A percentile compares a stretch with the other conserved stretches of the same genome.
phyloP scores from a whole-genome alignment of 2,888 invertebrate species.

The Branchipolynoe longqiensis region DNA sequence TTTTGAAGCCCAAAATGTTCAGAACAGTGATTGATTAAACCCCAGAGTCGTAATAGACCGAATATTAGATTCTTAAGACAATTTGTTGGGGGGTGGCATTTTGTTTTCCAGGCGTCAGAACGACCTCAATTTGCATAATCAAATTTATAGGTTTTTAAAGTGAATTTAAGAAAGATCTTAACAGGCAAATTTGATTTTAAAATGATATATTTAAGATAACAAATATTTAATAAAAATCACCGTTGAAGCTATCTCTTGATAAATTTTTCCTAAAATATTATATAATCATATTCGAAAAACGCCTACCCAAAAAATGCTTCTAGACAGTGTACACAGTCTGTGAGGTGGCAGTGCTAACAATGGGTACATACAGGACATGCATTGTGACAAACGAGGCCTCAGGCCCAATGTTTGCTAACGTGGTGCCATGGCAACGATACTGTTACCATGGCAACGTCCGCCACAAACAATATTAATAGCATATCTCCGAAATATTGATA shows the following conservation, averaged over 20 bases:
- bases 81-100: no score
- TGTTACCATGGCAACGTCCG: constrained; percentile 36
- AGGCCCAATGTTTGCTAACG: constrained; percentile 32
- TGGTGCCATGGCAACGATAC: constrained; percentile 16
- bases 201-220: not conserved
- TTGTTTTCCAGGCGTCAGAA: no score
- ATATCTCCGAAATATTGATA: not conserved
- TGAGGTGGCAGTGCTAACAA: constrained; percentile 11
- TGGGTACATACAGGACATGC: constrained; percentile 44
- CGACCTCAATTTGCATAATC: no score
- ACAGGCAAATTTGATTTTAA: no score
- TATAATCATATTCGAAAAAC: not conserved
- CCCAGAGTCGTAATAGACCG: no score
- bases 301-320: not conserved
- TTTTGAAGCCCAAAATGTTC: no score
- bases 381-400: constrained; percentile 18
- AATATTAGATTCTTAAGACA: no score
- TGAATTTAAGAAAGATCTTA: no score
- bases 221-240: not conserved
- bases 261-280: no score
- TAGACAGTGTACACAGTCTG: not conserved
- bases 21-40: no score
- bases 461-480: constrained; percentile 38
- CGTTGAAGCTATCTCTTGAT: not conserved
- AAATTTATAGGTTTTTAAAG: no score